Base-by-base conservation (phyloP, 2,113 vertebrate genomes). In the Chaetodon auriga region DNA sequence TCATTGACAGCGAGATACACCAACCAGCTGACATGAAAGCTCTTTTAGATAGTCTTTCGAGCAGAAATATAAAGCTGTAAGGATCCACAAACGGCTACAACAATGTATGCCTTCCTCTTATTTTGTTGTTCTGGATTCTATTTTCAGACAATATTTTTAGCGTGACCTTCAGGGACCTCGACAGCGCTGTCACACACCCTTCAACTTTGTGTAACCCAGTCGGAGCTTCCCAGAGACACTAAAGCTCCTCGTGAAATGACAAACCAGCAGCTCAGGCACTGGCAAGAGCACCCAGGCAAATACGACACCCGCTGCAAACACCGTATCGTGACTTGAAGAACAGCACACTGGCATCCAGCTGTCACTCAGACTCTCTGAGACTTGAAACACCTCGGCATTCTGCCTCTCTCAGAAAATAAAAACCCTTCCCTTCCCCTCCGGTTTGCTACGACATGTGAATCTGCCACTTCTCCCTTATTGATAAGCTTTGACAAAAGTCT, bases 401-500 rank as follows among this genome's bases (percentile, higher is more conserved):
- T 75, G 64, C 75, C 46, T 82, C 81, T 69, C 36, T 77, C 15
- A 15, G 43, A 55, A 74, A 84, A 83, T 41, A 78, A 75, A 71
- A 63, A 14, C 36, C n/a, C 45, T 69, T 25, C 12, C 45, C 48
- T 75, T 78, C 25, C 54, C 45, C 80, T 61, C 30, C 68, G 15
- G 72, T 87, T 90, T 89, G 68, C 80, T 46, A 18, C 64, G 65
- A 90, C 79, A 79, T 69, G 71, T 36, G 87, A 86, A 87, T 90
- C 80, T 89, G 89, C 81, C 92, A 94, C 89, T 77, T 88, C 63
- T 55, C 48, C 65, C 75, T 73, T 75, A 76, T 77, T 84, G 87
- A 92, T 92, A 91, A 93, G 84, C 85, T 60, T 7, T 75, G 83
- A 93, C 87, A 89, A 87, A 81, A 85, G 80, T 83, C 86, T 76